Base-by-base conservation (phyloP, 1,140 invertebrate species). In the Sesamia nonagrioides region DNA sequence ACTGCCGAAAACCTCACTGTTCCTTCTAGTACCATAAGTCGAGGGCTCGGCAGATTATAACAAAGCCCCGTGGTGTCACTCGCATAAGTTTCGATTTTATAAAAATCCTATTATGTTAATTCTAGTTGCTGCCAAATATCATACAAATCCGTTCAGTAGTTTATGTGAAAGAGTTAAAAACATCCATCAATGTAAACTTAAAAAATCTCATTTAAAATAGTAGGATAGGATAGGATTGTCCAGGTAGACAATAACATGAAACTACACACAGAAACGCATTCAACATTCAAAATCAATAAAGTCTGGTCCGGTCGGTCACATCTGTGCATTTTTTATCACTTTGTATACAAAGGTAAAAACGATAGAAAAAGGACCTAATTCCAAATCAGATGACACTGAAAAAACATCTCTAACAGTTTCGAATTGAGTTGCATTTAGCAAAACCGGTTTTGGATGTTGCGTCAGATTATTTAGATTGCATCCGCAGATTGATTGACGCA, bases 321-420 rank as follows among this genome's bases (percentile, higher is more conserved):
- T 69, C 45, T 69, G 66, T 69, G 13, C 21, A 68, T 48, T 68
- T 60, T 61, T 68, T 48, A 69, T 50, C 42, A 15, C 63, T 50
- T 45, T 9, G 27, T 33, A 50, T 18, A 69, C 13, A 33, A 15
- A 48, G n/a, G 4, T 18, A 18, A 17, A 9, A 42, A 5, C 21
- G 6, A 4, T 5, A 11, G 15, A 21, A 42, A 42, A 66, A 13
- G 8, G 37, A 63, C n/a, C 8, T 66, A 66, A 66, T 42, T 42
- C 61, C 6, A 13, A 11, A 42, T 13, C n/a, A 17, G 9, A 17
- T 66, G 54, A 58, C n/a, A 42, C n/a, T 66, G 35, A 40, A 66
- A 66, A 66, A 21, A 11, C 8, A 11, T 18, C 8, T 21, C n/a
- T 66, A 66, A 42, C 9, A 8, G 9, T 18, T 4, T 18, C 18